phyloP scores from a whole-genome alignment of 2,113 vertebrate genomes.

The Brachyhypopomus gauderio region DNA sequence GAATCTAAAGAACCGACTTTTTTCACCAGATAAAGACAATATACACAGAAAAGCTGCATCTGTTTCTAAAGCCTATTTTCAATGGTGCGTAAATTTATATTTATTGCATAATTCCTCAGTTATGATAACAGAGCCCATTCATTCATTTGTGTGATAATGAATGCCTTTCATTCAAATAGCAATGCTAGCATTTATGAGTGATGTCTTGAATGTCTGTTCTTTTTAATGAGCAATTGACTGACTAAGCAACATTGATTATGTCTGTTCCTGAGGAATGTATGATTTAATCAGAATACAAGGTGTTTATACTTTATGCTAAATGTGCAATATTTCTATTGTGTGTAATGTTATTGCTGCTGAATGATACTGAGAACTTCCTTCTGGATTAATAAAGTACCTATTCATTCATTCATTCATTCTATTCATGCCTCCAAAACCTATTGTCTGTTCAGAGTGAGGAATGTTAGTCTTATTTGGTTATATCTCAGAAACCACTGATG shows the following conservation, averaged over 20 bases:
- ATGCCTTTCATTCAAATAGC: neutral
- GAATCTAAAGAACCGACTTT: neutral
- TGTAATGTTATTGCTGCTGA: too few species aligned
- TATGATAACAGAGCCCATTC: too few species aligned
- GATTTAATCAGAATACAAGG: neutral
- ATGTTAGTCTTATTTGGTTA: neutral
- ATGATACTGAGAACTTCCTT: too few species aligned
- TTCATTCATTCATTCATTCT: too few species aligned
- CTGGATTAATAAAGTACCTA: too few species aligned
- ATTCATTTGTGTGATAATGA: too few species aligned
- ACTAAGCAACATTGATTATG: constrained; percentile 4
- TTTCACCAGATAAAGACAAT: neutral
- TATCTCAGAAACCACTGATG: too few species aligned
- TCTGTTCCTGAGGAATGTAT: constrained; percentile 27
- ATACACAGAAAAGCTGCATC: too few species aligned
- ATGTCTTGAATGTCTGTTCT: neutral
- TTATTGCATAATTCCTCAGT: too few species aligned
- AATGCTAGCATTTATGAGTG: neutral
- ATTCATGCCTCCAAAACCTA: neutral
- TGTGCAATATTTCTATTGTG: too few species aligned
- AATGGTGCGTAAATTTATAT: too few species aligned
- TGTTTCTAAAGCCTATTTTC: too few species aligned
- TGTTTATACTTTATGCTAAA: constrained; percentile 26
- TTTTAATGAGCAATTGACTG: neutral
- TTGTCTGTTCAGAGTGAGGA: constrained; percentile 17